These are phyloP conservation scores for Furcifer pardalis DNA, from an alignment of 2,797 vertebrate genomes.

Conservation along the genomic window DNA sequence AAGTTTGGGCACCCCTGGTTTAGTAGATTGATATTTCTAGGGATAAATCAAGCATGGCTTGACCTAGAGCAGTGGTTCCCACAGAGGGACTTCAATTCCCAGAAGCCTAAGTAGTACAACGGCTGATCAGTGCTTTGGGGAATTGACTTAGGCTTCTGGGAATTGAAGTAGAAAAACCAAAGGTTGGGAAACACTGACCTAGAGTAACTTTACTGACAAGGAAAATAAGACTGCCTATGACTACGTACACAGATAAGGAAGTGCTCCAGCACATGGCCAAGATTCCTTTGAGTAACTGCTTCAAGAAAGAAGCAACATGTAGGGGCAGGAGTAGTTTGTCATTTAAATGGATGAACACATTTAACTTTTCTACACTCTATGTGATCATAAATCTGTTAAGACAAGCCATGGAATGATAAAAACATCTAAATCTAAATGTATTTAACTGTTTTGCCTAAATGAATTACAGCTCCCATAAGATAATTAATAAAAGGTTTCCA, in stretches of 20 bases:
- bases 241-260: constrained; percentile 63
- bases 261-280: constrained; percentile 40
- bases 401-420: constrained; percentile 55
- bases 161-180: too few species aligned
- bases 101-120: too few species aligned
- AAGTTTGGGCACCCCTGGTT: too few species aligned
- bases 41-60: constrained; percentile 56
- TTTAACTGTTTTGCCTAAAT: constrained; percentile 63
- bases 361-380: constrained; percentile 57
- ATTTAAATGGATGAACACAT: constrained; percentile 61
- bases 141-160: too few species aligned
- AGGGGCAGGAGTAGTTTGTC: constrained; percentile 60
- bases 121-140: too few species aligned
- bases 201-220: constrained; percentile 30
- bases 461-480: constrained; percentile 49
- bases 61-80: constrained; percentile 6
- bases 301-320: constrained; percentile 61
- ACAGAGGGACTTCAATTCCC: too few species aligned
- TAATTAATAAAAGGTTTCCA: constrained; percentile 59
- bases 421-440: constrained; percentile 49
- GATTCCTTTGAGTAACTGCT: constrained; percentile 47
- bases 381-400: constrained; percentile 60
- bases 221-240: constrained; percentile 37
- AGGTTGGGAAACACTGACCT: neutral
- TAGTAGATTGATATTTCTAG: constrained; percentile 48